Evolutionary conservation across 30 jellyfish, hydroid and myxozoan genomes (phyloP).

Genomic region (Cassiopea andromeda): DNA sequence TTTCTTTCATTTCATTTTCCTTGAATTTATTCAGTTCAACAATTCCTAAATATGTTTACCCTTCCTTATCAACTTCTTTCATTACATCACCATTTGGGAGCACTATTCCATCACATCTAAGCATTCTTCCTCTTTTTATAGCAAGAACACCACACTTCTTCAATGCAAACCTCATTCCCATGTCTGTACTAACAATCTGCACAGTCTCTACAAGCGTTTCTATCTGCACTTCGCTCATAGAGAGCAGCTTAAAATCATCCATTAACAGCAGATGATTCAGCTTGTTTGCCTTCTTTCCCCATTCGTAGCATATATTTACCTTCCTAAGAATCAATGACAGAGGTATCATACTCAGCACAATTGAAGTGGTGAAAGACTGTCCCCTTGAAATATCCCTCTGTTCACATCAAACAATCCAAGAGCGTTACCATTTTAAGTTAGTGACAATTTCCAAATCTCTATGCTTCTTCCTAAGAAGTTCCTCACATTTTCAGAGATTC

Average conservation of each 20-base stretch:
- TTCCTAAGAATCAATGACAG: constrained; percentile 13
- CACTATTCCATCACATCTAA: not conserved
- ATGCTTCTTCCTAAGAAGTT: not conserved
- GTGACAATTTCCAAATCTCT: constrained; percentile 11
- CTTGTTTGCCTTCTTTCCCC: not conserved
- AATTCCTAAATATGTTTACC: not conserved
- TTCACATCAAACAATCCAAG: not conserved
- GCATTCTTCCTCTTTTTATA: not conserved
- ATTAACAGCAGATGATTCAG: constrained; percentile 59
- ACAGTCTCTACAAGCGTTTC: not conserved
- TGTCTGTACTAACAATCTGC: not conserved
- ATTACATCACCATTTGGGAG: constrained; percentile 1
- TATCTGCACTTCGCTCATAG: not conserved
- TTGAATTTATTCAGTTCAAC: not conserved
- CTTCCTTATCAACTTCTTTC: not conserved
- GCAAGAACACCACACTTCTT: not conserved
- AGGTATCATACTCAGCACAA: constrained; percentile 18
- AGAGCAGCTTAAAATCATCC: constrained; percentile 54
- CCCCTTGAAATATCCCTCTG: constrained; percentile 43
- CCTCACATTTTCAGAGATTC: constrained; percentile 9
- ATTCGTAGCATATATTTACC: not conserved
- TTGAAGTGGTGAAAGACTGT: constrained; percentile 47
- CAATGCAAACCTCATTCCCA: not conserved
- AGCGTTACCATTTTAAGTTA: not conserved
- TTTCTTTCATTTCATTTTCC: not conserved